phyloP scores from a whole-genome alignment of 2,888 invertebrate genomes.

The Octonoba sinensis region DNA sequence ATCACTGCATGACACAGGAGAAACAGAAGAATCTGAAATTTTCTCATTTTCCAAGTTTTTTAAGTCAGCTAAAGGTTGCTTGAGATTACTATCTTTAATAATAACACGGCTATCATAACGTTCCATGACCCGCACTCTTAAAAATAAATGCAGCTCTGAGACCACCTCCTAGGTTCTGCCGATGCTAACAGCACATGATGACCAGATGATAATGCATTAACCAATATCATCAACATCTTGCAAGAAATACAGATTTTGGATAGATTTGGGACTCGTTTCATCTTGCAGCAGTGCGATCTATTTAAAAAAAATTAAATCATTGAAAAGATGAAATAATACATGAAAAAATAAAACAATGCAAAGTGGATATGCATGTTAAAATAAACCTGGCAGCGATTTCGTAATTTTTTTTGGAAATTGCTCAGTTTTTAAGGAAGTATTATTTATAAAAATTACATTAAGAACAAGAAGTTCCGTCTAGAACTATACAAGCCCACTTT shows the following conservation, averaged over 20 bases:
- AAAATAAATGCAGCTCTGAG: constrained; percentile 21
- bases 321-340: too few species aligned
- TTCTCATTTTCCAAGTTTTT: constrained; percentile 32
- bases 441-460: too few species aligned
- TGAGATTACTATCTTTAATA: constrained; percentile 53
- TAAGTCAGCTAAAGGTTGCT: constrained; percentile 32
- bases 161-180: constrained; percentile 13
- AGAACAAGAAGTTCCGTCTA: too few species aligned
- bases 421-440: too few species aligned
- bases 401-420: too few species aligned
- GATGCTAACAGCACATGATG: not conserved
- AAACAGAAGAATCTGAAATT: constrained; percentile 16
- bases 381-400: too few species aligned
- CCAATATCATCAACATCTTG: not conserved
- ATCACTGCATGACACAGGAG: constrained; percentile 28
- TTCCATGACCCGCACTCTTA: constrained; percentile 53
- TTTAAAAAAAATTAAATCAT: too few species aligned
- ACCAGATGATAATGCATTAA: not conserved
- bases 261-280: not conserved
- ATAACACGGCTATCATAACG: constrained; percentile 52
- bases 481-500: too few species aligned
- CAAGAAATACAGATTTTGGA: constrained; percentile 6
- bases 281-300: too few species aligned
- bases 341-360: too few species aligned
- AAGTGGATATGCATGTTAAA: too few species aligned